A percentile compares a stretch with the other conserved stretches of the same genome.
These are phyloP conservation scores for Darevskia nairensis DNA, from an alignment of 2,797 vertebrate genomes.

Conservation along the genomic window DNA sequence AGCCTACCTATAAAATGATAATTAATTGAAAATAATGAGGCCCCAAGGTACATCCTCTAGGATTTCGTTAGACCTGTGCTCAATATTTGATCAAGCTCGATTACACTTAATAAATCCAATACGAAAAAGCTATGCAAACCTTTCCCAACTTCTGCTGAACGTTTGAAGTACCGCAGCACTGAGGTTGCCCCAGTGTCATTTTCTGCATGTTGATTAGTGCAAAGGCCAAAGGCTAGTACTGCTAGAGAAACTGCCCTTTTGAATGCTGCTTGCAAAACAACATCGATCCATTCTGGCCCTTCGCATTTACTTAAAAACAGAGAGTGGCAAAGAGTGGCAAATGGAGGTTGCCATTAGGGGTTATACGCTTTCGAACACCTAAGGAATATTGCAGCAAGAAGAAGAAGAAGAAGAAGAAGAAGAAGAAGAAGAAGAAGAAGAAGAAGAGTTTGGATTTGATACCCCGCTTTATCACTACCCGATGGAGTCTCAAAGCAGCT, in stretches of 20 bases:
- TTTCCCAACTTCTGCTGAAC: not conserved
- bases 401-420: too few species aligned
- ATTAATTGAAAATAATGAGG: constrained; percentile 35
- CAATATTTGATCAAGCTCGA: not conserved
- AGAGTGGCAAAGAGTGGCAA: too few species aligned
- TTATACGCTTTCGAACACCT: too few species aligned
- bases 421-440: too few species aligned
- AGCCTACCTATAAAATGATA: constrained; percentile 16
- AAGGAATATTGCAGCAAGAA: too few species aligned
- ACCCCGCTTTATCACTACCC: too few species aligned
- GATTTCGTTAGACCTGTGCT: constrained; percentile 4
- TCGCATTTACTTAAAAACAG: not conserved
- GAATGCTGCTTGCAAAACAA: not conserved
- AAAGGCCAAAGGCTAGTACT: not conserved
- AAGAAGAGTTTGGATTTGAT: too few species aligned
- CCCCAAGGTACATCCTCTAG: not conserved
- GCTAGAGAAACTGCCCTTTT: not conserved
- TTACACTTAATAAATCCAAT: not conserved
- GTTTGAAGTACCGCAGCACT: not conserved
- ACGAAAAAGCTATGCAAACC: constrained; percentile 22
- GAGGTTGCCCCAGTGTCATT: not conserved
- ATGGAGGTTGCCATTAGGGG: not conserved
- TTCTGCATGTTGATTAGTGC: not conserved
- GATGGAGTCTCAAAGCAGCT: too few species aligned
- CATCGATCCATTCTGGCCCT: not conserved